Evolutionary conservation across 1,140 invertebrate genomes (phyloP).

Genomic region (Drosophila tsacasi): DNA sequence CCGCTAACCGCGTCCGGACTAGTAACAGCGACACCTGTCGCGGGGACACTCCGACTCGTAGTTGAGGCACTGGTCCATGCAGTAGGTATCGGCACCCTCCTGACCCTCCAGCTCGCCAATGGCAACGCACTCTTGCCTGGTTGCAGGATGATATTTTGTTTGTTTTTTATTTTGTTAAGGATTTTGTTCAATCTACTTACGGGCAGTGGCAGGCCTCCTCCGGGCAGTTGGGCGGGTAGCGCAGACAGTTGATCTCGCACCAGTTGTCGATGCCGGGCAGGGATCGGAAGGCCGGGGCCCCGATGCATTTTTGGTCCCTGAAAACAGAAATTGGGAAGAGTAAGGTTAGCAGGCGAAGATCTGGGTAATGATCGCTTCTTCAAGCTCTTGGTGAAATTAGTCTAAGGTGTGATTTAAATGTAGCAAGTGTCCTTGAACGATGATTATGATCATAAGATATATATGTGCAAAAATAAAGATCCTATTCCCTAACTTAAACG

Average conservation of each 20-base stretch:
- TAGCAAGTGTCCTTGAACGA: no score
- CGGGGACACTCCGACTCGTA: conserved; percentile 90
- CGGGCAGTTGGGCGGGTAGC: conserved; percentile 94
- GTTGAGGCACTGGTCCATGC: conserved; percentile 92
- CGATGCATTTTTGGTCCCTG: conserved; percentile 87
- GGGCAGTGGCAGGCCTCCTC: conserved; percentile 90
- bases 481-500: no score
- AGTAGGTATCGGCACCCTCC: conserved; percentile 92
- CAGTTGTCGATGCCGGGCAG: conserved; percentile 92
- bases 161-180: no score
- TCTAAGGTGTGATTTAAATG: no score
- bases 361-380: no score
- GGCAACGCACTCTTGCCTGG: conserved; percentile 91
- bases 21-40: conserved; percentile 90
- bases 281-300: conserved; percentile 87
- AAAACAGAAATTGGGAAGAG: neutral
- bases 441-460: no score
- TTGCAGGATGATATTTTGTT: no score
- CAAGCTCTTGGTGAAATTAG: neutral
- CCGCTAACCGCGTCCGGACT: conserved; percentile 21
- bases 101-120: conserved; percentile 90
- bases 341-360: neutral
- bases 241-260: conserved; percentile 93
- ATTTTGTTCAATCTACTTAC: conserved; percentile 87
- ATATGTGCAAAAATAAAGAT: no score